Base-by-base conservation (phyloP, 2,888 invertebrate species). In the Megaustenia siamemsis region DNA sequence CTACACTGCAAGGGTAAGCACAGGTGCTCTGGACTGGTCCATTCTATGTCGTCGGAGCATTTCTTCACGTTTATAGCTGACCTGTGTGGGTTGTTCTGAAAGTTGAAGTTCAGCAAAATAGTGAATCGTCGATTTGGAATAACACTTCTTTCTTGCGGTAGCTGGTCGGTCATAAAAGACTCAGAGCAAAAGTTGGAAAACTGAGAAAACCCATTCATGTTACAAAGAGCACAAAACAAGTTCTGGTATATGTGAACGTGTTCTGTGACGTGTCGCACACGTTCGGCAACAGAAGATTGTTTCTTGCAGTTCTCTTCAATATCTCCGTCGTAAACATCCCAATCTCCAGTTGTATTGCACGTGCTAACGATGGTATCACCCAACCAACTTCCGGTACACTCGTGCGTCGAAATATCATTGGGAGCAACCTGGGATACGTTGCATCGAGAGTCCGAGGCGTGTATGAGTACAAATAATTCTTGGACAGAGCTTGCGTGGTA, bases 161-260 rank as follows among this genome's bases (percentile, higher is more conserved):
- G 32, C 32, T 5, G 0, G 8, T n/a, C 12, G 28, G 1, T 8
- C 21, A n/a, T n/a, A n/a, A n/a, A 2, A 63, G 28, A n/a, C 12
- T 28, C 1, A 28, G 28, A 5, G 28, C 28, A 10, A 12, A n/a
- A 2, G 8, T 3, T 28, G 28, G 28, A 0, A 28, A 28, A 8
- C 12, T 69, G 38, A 21, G 15, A 2, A 21, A 24, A 40, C 12
- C 24, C 15, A 3, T 38, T 38, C 69, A 40, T 69, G 49, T 82
- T 82, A n/a, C 83, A 83, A 1, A 83, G 63, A 1, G 83, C 83
- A 38, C 83, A 83, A 38, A 83, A 83, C 0, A 83, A 0, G n/a
- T 83, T 83, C 43, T 63, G 18, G 38, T 63, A 83, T 5, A 60
- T 0, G 0, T 8, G 10, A 6, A 0, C 1, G 32, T 53, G 3